Evolutionary conservation across 2,797 vertebrate genomes (phyloP).

Genomic region (Syngnathus rostellatus): DNA sequence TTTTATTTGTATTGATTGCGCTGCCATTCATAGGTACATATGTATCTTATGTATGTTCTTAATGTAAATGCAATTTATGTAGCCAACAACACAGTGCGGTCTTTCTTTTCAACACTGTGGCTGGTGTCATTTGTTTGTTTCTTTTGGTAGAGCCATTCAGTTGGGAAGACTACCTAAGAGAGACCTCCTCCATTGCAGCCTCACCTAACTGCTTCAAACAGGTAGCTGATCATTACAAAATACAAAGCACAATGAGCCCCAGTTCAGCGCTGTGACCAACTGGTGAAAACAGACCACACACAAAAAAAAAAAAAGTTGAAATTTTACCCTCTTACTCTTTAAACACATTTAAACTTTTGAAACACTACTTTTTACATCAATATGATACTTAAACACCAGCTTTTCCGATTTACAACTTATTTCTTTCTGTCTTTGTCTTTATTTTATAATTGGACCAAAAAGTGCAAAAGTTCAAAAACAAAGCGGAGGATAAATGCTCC

Average conservation of each 20-base stretch:
- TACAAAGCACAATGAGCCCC: not conserved
- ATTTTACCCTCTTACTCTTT: too few species aligned
- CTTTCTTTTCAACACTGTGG: not conserved
- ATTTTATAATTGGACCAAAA: too few species aligned
- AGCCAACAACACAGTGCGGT: not conserved
- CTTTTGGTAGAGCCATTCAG: constrained; percentile 77
- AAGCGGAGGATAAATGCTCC: constrained; percentile 3
- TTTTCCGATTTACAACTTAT: too few species aligned
- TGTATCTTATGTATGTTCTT: too few species aligned
- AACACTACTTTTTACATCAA: too few species aligned
- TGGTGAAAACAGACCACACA: not conserved
- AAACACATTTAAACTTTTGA: too few species aligned
- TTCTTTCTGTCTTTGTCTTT: too few species aligned
- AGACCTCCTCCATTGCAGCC: constrained; percentile 80
- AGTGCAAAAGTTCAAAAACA: too few species aligned
- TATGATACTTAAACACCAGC: too few species aligned
- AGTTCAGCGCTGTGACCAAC: not conserved
- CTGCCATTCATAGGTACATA: too few species aligned
- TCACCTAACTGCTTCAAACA: constrained; percentile 88
- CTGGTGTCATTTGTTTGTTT: constrained; percentile 3
- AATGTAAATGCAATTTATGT: not conserved
- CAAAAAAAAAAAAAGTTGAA: too few species aligned
- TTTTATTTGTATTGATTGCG: too few species aligned
- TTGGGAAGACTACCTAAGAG: constrained; percentile 90
- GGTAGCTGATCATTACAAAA: constrained; percentile 56